Evolutionary conservation across 2,113 vertebrate species (phyloP).

Genomic region (Emydocephalus ijimae): DNA sequence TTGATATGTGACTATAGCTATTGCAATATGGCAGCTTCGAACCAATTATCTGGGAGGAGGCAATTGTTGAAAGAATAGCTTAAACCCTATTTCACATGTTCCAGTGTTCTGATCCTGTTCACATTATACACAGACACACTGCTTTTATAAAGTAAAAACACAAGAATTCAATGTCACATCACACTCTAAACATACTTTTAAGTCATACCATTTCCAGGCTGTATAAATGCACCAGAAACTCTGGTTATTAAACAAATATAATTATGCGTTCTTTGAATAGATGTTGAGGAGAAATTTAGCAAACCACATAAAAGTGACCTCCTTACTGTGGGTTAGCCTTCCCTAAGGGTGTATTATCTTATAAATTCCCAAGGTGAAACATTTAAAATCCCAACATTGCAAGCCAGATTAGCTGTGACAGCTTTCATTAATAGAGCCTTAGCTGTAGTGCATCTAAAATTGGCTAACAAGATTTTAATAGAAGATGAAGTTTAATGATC

Average conservation of each 20-base stretch:
- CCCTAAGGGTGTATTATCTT: slow-evolving; percentile 29
- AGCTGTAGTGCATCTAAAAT: slow-evolving; percentile 33
- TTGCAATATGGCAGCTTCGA: not conserved
- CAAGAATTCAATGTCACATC: not conserved
- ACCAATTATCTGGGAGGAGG: not conserved
- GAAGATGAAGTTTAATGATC: slow-evolving; percentile 32
- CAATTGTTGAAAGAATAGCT: not conserved
- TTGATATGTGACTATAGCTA: not conserved
- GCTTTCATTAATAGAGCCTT: slow-evolving; percentile 39
- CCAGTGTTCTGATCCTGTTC: not conserved
- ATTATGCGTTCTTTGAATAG: not conserved
- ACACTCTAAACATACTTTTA: not conserved
- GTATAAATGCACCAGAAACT: not conserved
- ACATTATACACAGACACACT: not conserved
- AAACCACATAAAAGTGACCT: not conserved
- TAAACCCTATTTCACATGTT: not conserved
- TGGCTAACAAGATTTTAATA: slow-evolving; percentile 40
- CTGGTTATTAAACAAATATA: not conserved
- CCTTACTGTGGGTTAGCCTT: not conserved
- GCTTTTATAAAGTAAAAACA: not conserved
- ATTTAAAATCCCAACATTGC: not conserved
- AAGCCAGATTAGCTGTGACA: not conserved
- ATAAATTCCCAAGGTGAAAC: slow-evolving; percentile 36
- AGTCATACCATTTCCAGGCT: slow-evolving; percentile 17
- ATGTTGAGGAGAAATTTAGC: not conserved